Conservation (phyloP, 2,113 vertebrate genomes). For the Suricata suricatta region DNA sequence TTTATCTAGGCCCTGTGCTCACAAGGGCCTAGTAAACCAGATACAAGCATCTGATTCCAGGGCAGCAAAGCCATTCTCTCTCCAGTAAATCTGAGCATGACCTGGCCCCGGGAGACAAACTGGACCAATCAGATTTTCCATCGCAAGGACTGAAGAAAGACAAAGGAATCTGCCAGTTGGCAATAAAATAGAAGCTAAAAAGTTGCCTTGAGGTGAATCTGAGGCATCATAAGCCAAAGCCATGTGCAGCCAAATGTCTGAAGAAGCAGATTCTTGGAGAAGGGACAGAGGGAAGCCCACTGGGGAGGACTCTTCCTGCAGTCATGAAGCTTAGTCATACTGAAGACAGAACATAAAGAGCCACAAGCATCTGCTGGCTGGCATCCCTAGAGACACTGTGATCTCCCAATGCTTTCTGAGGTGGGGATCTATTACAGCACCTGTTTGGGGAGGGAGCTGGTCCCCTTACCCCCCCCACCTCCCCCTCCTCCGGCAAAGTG, state of each 20-base stretch:
- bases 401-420: background rate
- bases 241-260: background rate
- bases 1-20: background rate
- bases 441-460: background rate
- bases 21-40: constrained; percentile 1
- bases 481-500: no score
- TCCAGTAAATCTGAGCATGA: constrained; percentile 59
- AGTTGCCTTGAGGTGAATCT: constrained; percentile 46
- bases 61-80: background rate
- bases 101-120: constrained; percentile 21
- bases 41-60: constrained; percentile 26
- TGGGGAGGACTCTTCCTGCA: background rate
- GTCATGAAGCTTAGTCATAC: background rate
- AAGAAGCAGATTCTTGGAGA: constrained; percentile 20
- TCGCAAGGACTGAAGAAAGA: constrained; percentile 51
- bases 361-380: background rate
- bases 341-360: background rate
- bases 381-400: background rate
- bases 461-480: no score
- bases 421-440: background rate
- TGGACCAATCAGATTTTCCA: constrained; percentile 55
- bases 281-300: background rate
- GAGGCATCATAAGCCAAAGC: constrained; percentile 18
- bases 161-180: constrained; percentile 50
- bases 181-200: constrained; percentile 33